These are phyloP conservation scores for Paradoxurus hermaphroditus DNA, from an alignment of 2,113 vertebrate species.

Conservation along the genomic window DNA sequence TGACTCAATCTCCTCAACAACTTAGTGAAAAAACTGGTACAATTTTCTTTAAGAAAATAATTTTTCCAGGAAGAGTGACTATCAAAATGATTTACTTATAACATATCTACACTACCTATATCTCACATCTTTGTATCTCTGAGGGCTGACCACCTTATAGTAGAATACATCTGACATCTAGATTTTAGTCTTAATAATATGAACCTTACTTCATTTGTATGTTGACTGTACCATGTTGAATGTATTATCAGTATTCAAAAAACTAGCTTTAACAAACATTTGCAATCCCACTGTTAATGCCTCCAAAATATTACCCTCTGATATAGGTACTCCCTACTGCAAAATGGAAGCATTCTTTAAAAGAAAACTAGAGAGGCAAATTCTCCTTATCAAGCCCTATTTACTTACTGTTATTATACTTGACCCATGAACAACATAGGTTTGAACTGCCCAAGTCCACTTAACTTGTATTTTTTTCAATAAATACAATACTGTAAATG, in stretches of 20 bases:
- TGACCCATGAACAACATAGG: background rate
- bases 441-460: background rate
- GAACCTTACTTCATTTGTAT: background rate
- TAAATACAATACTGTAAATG: background rate
- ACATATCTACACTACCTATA: background rate
- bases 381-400: background rate
- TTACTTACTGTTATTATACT: background rate
- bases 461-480: background rate
- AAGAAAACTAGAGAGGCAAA: constrained; percentile 20
- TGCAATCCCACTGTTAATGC: background rate
- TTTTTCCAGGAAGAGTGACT: constrained; percentile 24
- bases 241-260: background rate
- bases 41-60: background rate
- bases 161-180: constrained; percentile 6
- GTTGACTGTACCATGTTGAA: background rate
- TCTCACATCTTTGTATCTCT: background rate
- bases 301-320: constrained; percentile 32
- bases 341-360: constrained; percentile 41
- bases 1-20: constrained; percentile 1
- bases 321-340: background rate
- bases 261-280: constrained; percentile 16
- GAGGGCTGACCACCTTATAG: background rate
- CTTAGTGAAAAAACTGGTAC: background rate
- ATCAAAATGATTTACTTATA: constrained; percentile 2
- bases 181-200: constrained; percentile 43